Evolutionary conservation across 2,888 invertebrate species (phyloP).

Genomic region (Aleiodes testaceus): DNA sequence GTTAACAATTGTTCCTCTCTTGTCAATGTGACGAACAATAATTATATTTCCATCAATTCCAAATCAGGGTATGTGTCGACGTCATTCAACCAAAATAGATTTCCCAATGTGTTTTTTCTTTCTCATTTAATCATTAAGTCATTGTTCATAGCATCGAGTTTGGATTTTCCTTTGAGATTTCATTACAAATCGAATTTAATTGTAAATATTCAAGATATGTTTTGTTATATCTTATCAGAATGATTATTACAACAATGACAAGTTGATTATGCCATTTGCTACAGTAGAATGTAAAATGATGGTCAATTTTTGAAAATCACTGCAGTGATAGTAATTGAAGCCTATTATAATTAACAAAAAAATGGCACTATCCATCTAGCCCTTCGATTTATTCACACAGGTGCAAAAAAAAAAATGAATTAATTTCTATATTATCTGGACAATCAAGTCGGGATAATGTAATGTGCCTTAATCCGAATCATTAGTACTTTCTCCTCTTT

Average conservation of each 20-base stretch:
- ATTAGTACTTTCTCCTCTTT: background rate
- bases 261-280: slow-evolving; percentile 33
- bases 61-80: slow-evolving; percentile 15
- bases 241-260: slow-evolving; percentile 34
- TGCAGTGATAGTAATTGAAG: slow-evolving; percentile 48
- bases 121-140: slow-evolving; percentile 25
- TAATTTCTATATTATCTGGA: slow-evolving; percentile 52
- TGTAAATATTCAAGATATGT: slow-evolving; percentile 50
- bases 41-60: slow-evolving; percentile 1
- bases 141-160: background rate
- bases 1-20: slow-evolving; percentile 2
- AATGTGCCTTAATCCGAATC: slow-evolving; percentile 59
- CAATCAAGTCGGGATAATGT: slow-evolving; percentile 55
- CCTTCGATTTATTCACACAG: slow-evolving; percentile 43
- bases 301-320: slow-evolving; percentile 44
- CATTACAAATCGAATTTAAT: slow-evolving; percentile 44
- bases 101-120: background rate
- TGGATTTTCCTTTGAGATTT: slow-evolving; percentile 37
- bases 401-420: slow-evolving; percentile 43
- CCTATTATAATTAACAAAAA: slow-evolving; percentile 42
- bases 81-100: slow-evolving; percentile 9
- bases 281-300: slow-evolving; percentile 38
- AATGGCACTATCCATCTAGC: slow-evolving; percentile 52
- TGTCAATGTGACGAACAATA: slow-evolving; percentile 9
- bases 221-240: slow-evolving; percentile 34